A percentile compares a stretch with the other conserved stretches of the same genome.
These are phyloP conservation scores for Mionectes olivaceus DNA, from an alignment of 2,797 vertebrate species.

Conservation along the genomic window DNA sequence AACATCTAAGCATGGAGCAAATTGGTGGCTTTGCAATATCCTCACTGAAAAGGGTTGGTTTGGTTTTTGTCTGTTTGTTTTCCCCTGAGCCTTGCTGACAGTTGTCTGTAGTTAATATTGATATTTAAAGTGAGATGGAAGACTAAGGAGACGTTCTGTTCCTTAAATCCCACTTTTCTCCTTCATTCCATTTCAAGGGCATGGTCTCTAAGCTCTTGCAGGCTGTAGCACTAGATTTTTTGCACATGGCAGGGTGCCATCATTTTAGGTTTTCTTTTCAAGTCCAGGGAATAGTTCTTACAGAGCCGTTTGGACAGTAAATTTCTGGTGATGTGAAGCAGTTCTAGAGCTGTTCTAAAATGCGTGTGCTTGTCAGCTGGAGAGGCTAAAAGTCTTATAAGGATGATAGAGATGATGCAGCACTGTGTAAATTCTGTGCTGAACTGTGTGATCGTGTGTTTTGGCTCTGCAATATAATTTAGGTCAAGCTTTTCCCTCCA, in stretches of 20 bases:
- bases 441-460: rapidly evolving
- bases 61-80: too few species aligned
- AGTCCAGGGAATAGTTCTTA: neutral
- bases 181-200: neutral
- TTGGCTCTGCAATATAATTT: neutral
- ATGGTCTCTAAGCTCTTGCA: rapidly evolving
- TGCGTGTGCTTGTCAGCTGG: neutral
- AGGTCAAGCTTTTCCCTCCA: neutral
- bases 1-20: neutral
- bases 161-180: neutral
- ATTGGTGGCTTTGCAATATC: neutral
- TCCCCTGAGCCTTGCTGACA: neutral
- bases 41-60: neutral
- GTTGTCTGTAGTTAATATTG: neutral
- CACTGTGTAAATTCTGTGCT: neutral
- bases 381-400: neutral
- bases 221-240: neutral
- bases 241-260: rapidly evolving
- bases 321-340: neutral
- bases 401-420: neutral
- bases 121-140: neutral
- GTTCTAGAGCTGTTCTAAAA: neutral
- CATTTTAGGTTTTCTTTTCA: neutral
- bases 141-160: neutral
- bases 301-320: neutral